A percentile compares a stretch with the other conserved stretches of the same genome.
Evolutionary conservation across 2,888 invertebrate genomes (phyloP).

Genomic region (Chironomus tentans): DNA sequence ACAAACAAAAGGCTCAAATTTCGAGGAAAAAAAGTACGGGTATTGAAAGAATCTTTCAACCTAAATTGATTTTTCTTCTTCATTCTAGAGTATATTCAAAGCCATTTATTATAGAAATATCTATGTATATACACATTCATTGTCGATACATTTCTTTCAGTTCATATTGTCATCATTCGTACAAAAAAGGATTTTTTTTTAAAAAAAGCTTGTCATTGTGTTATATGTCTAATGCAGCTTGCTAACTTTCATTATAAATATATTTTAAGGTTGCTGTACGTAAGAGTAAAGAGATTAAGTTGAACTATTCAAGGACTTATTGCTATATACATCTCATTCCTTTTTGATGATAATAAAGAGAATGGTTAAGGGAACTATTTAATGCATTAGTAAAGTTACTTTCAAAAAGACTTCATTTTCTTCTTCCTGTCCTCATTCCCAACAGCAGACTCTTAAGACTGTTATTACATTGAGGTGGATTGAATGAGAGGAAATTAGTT

Average conservation of each 20-base stretch:
- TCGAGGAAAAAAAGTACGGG: not conserved
- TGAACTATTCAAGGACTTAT: not conserved
- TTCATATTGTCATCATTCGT: too few relatives aligned
- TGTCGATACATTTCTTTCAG: too few relatives aligned
- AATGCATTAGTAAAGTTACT: not conserved
- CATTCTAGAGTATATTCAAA: too few relatives aligned
- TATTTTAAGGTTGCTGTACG: too few relatives aligned
- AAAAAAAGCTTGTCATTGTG: not conserved
- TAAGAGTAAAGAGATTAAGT: not conserved
- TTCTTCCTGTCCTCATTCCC: not conserved
- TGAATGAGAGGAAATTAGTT: not conserved
- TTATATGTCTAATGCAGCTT: not conserved
- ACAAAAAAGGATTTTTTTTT: too few relatives aligned
- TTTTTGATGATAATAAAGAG: not conserved
- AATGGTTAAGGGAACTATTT: not conserved
- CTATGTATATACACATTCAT: too few relatives aligned
- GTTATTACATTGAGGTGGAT: too few relatives aligned
- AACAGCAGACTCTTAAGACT: too few relatives aligned
- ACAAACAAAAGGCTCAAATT: slow-evolving; percentile 3
- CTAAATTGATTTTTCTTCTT: too few relatives aligned
- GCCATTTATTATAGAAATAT: too few relatives aligned
- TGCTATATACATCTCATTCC: not conserved
- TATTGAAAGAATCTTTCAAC: too few relatives aligned
- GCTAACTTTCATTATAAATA: not conserved
- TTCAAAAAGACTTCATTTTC: not conserved